Base-by-base conservation (phyloP, 2,113 vertebrate genomes). In the Osmerus eperlanus region DNA sequence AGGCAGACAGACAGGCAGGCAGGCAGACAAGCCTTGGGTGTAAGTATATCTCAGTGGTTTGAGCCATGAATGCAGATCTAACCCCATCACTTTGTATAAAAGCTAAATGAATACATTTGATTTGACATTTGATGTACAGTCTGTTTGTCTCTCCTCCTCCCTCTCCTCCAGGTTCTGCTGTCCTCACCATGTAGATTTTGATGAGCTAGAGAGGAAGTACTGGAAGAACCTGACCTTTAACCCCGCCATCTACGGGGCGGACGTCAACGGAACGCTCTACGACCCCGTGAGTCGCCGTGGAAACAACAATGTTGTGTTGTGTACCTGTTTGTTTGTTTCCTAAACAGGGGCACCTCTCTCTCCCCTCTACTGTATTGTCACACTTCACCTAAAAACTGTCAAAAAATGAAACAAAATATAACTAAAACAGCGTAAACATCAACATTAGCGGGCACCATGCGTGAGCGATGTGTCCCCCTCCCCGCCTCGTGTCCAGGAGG, bases 151-250 rank as follows among this genome's bases (percentile, higher is more conserved):
- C 2, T 74, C 6, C 36, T 1, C 6, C 69, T 21, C 11, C 5
- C 18, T 32, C 70, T 67, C 77, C 13, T 47, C 9, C 77, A 99
- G 97, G 85, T 99, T 95, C 83, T 98, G 95, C 75, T 96, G 94
- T 58, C 97, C 97, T 47, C 94, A 94, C 56, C 97, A 97, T 81
- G 94, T 92, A 0, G 96, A 97, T 74, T 98, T 98, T 85, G 97
- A 99, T 82, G 97, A 99, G 75, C 94, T 99, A 70, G 97, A 99
- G 83, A 93, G 97, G 64, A 99, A 98, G 72, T 99, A 97, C 80
- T 99, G 97, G 97, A 99, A 98, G 86, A 99, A 99, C 74, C 94
- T 99, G 21, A 99, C 97, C 0, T 98, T 98, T 78, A 98, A 97
- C 62, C 92, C 97, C 41, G 97, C 97, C 0, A 96, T 99, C 77